phyloP scores from a whole-genome alignment of 2,113 vertebrate genomes.

The Mormyrus lacerda region DNA sequence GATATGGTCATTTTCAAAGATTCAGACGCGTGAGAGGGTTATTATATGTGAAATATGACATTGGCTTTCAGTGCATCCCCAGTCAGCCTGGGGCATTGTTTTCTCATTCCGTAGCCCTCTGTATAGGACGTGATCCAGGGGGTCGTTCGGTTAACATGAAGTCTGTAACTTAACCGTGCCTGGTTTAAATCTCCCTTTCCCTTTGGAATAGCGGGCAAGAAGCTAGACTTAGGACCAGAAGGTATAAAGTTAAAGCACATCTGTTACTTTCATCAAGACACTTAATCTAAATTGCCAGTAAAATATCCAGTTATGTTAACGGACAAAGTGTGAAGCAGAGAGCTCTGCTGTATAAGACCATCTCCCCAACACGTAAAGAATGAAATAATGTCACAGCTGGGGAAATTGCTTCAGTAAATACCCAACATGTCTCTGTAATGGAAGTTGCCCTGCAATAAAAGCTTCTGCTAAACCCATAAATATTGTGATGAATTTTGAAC shows the following conservation, averaged over 20 bases:
- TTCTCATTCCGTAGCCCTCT: background rate
- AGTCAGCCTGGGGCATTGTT: background rate
- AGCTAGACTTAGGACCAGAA: background rate
- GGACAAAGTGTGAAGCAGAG: slow-evolving; percentile 8
- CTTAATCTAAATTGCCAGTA: slow-evolving; percentile 12
- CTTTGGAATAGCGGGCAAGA: background rate
- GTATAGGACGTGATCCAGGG: background rate
- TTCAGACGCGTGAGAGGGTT: background rate
- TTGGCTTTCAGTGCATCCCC: background rate
- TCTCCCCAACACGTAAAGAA: slow-evolving; percentile 9
- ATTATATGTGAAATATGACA: slow-evolving; percentile 7
- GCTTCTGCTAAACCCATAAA: slow-evolving; percentile 6
- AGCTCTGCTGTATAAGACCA: background rate
- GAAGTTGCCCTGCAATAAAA: slow-evolving; percentile 15
- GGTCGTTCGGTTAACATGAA: background rate
- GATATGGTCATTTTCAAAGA: background rate
- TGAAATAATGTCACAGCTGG: slow-evolving; percentile 16
- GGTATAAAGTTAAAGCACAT: background rate
- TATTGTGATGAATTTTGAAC: slow-evolving; percentile 18
- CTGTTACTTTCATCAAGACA: background rate
- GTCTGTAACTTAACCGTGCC: background rate
- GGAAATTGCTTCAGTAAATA: slow-evolving; percentile 17
- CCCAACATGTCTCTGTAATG: slow-evolving; percentile 11
- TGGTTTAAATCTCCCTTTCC: background rate
- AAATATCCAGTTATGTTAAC: slow-evolving; percentile 4